These are phyloP conservation scores for Hestina assimilis DNA, from an alignment of 1,140 invertebrate genomes.

Conservation along the genomic window DNA sequence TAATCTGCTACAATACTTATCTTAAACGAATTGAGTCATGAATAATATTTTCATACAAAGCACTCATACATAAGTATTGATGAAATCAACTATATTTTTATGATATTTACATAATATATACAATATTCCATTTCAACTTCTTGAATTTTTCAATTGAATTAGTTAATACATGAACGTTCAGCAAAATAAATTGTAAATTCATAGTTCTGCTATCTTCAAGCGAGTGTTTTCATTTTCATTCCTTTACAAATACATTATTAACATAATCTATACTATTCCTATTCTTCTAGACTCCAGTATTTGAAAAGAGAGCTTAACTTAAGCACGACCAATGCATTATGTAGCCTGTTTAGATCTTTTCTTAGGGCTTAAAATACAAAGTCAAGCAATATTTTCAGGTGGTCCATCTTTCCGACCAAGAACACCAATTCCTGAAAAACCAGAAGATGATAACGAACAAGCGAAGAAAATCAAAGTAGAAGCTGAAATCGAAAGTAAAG, in stretches of 20 bases:
- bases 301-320: no score
- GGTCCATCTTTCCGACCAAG: conserved; percentile 58
- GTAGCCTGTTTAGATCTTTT: no score
- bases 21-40: no score
- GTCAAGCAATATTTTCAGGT: conserved; percentile 6
- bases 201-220: conserved; percentile 3
- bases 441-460: conserved; percentile 60
- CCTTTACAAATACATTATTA: conserved; percentile 20
- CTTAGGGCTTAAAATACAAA: no score
- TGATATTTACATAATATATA: no score
- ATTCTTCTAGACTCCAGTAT: no score
- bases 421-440: conserved; percentile 74
- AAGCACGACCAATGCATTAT: no score
- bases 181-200: conserved; percentile 18
- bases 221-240: conserved; percentile 16
- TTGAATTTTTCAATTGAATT: background rate
- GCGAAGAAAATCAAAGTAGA: conserved; percentile 65
- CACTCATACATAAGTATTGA: no score
- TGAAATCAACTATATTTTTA: no score
- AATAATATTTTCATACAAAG: no score
- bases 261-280: conserved; percentile 18
- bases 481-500: conserved; percentile 69
- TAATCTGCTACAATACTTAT: no score
- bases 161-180: background rate
- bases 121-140: background rate